A percentile compares a stretch with the other conserved stretches of the same genome.
phyloP scores from a whole-genome alignment of 2,113 vertebrate genomes.

The Boulengeromyrus knoepffleri region DNA sequence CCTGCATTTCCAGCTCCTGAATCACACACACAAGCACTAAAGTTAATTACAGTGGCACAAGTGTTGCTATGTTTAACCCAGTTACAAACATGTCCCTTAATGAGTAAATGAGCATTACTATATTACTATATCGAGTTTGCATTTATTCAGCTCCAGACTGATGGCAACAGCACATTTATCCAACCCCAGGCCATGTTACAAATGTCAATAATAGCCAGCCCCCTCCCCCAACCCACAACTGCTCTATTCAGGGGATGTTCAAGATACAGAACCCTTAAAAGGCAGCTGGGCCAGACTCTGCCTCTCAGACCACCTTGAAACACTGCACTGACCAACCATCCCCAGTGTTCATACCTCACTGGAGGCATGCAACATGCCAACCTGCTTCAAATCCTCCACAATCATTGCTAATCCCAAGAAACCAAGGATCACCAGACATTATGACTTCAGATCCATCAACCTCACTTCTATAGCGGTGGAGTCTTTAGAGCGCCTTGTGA shows the following conservation, averaged over 20 bases:
- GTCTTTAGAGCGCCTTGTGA: not conserved
- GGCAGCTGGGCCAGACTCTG: not conserved
- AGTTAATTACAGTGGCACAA: not conserved
- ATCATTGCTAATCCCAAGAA: not conserved
- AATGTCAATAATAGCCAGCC: not conserved
- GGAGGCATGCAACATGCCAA: not conserved
- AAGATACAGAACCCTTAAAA: not conserved
- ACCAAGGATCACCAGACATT: not conserved
- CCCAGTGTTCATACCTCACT: not conserved
- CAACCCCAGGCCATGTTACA: not conserved
- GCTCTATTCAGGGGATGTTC: not conserved
- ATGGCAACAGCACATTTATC: not conserved
- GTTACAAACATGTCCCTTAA: not conserved
- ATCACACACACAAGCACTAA: not conserved
- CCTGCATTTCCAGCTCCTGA: slow-evolving; percentile 97
- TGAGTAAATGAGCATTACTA: not conserved
- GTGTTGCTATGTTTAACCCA: not conserved
- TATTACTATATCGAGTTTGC: not conserved
- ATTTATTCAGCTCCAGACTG: not conserved
- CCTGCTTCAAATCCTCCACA: not conserved
- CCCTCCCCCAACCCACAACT: not conserved
- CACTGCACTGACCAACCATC: not conserved
- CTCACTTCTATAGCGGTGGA: not conserved
- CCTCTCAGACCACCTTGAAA: not conserved
- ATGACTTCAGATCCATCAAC: not conserved